These are phyloP conservation scores for Steinernema hermaphroditum DNA, from an alignment of 2,888 invertebrate genomes.

Conservation along the genomic window DNA sequence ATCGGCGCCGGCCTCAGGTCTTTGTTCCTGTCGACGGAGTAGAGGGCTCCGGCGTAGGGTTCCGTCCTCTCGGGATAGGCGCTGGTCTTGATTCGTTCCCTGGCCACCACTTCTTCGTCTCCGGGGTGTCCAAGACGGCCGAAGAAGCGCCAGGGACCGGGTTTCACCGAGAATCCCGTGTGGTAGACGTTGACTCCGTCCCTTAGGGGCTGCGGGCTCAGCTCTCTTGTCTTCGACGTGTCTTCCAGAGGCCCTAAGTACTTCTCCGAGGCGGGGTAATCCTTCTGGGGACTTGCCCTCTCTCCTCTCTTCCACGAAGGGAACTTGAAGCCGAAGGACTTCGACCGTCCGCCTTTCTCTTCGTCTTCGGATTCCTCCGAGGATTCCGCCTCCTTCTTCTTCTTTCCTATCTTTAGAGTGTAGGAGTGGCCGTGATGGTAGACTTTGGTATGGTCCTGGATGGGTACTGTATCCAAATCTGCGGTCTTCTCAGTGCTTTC, in stretches of 20 bases:
- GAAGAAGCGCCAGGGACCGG: conserved; percentile 36
- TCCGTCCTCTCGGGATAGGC: background rate
- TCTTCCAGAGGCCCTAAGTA: conserved; percentile 43
- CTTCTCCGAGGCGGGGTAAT: conserved; percentile 32
- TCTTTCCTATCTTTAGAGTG: conserved; percentile 10
- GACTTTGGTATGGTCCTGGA: conserved; percentile 18
- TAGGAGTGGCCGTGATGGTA: conserved; percentile 28
- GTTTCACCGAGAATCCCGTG: conserved; percentile 2
- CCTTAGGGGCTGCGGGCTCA: conserved; percentile 32
- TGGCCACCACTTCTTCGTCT: conserved; percentile 40
- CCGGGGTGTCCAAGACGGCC: conserved; percentile 40
- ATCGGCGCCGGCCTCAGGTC: conserved; percentile 31
- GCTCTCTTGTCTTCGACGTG: conserved; percentile 32
- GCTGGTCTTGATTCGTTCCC: background rate
- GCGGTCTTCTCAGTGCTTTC: background rate
- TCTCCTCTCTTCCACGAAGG: conserved; percentile 30
- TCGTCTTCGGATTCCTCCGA: conserved; percentile 2
- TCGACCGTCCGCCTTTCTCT: background rate
- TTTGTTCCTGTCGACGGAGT: background rate
- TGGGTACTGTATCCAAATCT: conserved; percentile 26
- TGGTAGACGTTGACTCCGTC: conserved; percentile 32
- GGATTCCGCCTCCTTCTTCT: background rate
- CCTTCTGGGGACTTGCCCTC: conserved; percentile 37
- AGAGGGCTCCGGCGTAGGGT: conserved; percentile 4
- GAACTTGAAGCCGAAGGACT: conserved; percentile 25